These are phyloP conservation scores for Remorina albescens DNA, from an alignment of 2,797 vertebrate genomes.

Conservation along the genomic window DNA sequence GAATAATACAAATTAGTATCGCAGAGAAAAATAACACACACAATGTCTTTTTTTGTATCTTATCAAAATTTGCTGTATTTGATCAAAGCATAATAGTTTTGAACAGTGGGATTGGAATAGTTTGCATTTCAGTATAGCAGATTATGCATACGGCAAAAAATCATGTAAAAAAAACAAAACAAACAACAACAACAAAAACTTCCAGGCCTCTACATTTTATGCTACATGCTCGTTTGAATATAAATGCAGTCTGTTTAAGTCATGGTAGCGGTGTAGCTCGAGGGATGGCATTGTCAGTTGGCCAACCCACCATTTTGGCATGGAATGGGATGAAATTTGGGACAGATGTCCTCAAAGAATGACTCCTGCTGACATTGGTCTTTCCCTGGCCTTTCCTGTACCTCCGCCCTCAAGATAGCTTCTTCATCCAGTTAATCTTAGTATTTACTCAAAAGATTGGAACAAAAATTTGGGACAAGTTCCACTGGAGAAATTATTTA, in stretches of 20 bases:
- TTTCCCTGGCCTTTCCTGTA: not conserved
- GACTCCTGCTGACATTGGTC: not conserved
- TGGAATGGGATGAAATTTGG: not conserved
- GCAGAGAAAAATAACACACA: not conserved
- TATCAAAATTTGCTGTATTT: constrained; percentile 19
- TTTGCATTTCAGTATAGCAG: constrained; percentile 9
- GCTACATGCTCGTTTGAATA: not conserved
- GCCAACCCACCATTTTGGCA: not conserved
- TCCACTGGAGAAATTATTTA: no score
- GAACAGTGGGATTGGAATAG: not conserved
- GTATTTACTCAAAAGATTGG: not conserved
- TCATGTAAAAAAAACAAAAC: no score
- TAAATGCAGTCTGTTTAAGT: not conserved
- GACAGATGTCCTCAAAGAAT: not conserved
- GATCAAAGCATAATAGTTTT: constrained; percentile 19
- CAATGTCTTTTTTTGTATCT: constrained; percentile 3
- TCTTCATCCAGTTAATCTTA: not conserved
- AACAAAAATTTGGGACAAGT: no score
- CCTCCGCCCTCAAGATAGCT: not conserved
- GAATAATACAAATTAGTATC: not conserved
- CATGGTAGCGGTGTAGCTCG: not conserved
- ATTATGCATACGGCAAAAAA: not conserved
- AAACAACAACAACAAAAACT: no score
- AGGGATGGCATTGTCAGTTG: no score
- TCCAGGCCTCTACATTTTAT: no score